phyloP scores from a whole-genome alignment of 2,797 vertebrate species.

The Sitta carolinensis region DNA sequence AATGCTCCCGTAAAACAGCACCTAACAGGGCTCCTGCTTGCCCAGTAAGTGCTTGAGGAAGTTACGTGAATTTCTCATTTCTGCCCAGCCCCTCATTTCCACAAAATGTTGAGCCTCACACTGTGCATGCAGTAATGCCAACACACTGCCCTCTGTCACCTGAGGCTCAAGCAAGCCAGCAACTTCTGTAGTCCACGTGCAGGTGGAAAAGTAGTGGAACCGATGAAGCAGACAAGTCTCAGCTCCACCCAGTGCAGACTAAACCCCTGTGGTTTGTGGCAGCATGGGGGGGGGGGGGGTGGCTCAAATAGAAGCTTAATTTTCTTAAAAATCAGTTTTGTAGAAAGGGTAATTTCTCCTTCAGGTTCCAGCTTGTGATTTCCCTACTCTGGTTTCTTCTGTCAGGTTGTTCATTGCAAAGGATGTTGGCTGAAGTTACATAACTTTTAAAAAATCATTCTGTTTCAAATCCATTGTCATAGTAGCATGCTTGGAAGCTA shows the following conservation, averaged over 20 bases:
- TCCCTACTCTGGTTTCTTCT: background rate
- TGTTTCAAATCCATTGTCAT: background rate
- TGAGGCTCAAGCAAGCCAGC: background rate
- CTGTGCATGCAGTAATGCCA: accelerated
- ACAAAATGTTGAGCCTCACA: background rate
- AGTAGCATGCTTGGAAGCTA: background rate
- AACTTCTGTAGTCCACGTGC: background rate
- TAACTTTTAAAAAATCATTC: background rate
- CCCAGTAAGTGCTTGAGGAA: background rate
- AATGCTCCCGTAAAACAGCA: accelerated
- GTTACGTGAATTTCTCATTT: background rate
- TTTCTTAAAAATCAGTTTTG: background rate
- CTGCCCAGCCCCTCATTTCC: background rate
- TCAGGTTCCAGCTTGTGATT: background rate
- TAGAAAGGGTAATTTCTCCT: background rate
- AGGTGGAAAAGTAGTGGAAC: background rate
- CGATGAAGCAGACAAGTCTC: background rate
- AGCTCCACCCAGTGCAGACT: background rate
- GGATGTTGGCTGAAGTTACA: background rate
- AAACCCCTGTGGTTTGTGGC: background rate
- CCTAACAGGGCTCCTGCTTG: background rate
- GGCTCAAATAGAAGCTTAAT: accelerated
- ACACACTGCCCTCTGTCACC: accelerated
- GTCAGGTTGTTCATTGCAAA: background rate
- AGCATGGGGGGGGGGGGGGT: background rate